Percentiles rank a stretch among this genome's conserved stretches.
These are phyloP conservation scores for Latrodectus hesperus DNA, from an alignment of 2,888 invertebrate species.

Conservation along the genomic window DNA sequence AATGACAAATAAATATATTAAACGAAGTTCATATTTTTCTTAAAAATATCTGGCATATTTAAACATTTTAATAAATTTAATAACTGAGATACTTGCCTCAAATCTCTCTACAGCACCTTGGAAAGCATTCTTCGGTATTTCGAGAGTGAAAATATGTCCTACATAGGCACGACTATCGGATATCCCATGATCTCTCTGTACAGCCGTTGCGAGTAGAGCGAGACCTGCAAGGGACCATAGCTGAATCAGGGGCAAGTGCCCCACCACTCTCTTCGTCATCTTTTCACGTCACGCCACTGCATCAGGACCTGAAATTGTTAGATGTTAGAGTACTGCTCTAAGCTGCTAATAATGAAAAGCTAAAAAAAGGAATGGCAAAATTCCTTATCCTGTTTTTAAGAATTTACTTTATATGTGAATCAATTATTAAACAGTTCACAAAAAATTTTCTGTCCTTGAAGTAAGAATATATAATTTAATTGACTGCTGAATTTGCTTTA, in stretches of 20 bases:
- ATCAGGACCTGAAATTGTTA: conserved; percentile 45
- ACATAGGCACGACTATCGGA: conserved; percentile 82
- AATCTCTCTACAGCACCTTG: conserved; percentile 81
- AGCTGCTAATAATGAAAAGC: too few relatives aligned
- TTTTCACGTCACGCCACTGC: conserved; percentile 38
- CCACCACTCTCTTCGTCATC: conserved; percentile 61
- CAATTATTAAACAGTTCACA: too few relatives aligned
- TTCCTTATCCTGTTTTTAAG: too few relatives aligned
- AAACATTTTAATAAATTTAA: background rate
- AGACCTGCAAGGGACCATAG: conserved; percentile 20
- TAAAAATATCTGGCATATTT: background rate
- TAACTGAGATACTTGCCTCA: conserved; percentile 79
- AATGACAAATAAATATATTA: too few relatives aligned
- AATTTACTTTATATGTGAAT: too few relatives aligned
- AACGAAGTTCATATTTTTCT: too few relatives aligned
- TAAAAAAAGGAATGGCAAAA: too few relatives aligned
- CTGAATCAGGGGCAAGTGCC: conserved; percentile 47
- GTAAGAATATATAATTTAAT: too few relatives aligned
- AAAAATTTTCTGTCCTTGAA: too few relatives aligned
- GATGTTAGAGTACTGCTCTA: too few relatives aligned
- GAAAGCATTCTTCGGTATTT: conserved; percentile 84
- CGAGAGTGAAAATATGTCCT: conserved; percentile 84
- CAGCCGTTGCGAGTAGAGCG: conserved; percentile 6
- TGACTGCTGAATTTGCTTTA: too few relatives aligned
- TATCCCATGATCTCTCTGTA: conserved; percentile 76